phyloP scores from a whole-genome alignment of 2,888 invertebrate genomes.

The Amphipyra berbera region DNA sequence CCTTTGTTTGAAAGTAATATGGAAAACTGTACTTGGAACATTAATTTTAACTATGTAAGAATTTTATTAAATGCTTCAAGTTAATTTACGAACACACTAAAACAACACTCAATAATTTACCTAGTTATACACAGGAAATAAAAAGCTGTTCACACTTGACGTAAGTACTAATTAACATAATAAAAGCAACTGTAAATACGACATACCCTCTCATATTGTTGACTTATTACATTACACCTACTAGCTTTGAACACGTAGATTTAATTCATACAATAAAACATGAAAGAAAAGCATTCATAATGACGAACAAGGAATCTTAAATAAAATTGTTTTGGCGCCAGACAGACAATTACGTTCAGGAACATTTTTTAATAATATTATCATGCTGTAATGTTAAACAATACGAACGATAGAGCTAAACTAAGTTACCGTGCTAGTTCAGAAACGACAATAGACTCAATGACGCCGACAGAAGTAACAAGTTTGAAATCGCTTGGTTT shows the following conservation, averaged over 20 bases:
- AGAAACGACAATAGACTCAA: slow-evolving; percentile 25
- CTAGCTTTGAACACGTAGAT: neutral
- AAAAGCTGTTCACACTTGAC: slow-evolving; percentile 41
- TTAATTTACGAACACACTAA: neutral
- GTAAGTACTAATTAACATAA: slow-evolving; percentile 21
- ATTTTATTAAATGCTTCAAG: neutral
- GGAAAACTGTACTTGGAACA: neutral
- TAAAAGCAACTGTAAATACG: neutral
- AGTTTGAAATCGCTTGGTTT: slow-evolving; percentile 20
- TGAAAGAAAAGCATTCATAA: neutral
- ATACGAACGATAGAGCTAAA: slow-evolving; percentile 7
- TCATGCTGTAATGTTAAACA: slow-evolving; percentile 1
- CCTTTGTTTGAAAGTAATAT: too few relatives aligned
- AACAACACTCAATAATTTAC: slow-evolving; percentile 22
- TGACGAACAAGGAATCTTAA: neutral
- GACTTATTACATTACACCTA: neutral
- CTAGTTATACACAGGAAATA: slow-evolving; percentile 5
- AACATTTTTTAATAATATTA: neutral
- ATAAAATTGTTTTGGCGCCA: neutral
- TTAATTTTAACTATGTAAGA: neutral
- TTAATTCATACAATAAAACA: neutral
- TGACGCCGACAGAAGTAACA: slow-evolving; percentile 11
- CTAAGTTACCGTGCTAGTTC: slow-evolving; percentile 19
- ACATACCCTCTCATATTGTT: neutral
- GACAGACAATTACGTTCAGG: neutral